phyloP scores from a whole-genome alignment of 2,888 invertebrate species.

The Panzeria rudis region DNA sequence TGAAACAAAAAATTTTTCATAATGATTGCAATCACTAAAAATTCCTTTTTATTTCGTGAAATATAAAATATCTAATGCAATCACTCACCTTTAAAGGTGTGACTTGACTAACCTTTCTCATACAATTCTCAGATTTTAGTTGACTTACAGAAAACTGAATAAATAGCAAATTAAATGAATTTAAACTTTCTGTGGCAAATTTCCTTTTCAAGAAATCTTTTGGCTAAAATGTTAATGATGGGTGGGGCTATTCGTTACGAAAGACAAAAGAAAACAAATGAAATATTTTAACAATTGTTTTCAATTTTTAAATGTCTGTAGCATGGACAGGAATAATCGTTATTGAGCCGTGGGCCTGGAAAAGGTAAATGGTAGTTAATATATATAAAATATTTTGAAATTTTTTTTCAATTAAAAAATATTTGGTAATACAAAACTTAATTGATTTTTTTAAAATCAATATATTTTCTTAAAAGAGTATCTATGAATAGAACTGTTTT shows the following conservation, averaged over 20 bases:
- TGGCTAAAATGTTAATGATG: constrained; percentile 21
- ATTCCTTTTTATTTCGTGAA: background rate
- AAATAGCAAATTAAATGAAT: background rate
- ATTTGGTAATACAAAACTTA: too few relatives aligned
- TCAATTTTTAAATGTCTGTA: background rate
- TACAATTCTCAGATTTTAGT: background rate
- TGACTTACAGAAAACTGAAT: background rate
- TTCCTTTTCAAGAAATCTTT: background rate
- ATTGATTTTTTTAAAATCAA: too few relatives aligned
- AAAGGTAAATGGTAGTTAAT: background rate
- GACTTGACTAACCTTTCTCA: background rate
- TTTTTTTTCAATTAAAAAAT: too few relatives aligned
- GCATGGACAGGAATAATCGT: background rate
- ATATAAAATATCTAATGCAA: background rate
- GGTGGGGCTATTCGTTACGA: background rate
- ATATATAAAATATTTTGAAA: too few relatives aligned
- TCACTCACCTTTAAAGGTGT: background rate
- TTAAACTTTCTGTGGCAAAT: background rate
- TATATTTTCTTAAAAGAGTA: too few relatives aligned
- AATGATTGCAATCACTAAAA: background rate
- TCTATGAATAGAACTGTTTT: too few relatives aligned
- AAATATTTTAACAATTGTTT: constrained; percentile 28
- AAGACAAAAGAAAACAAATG: constrained; percentile 14
- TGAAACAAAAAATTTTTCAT: background rate
- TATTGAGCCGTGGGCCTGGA: background rate